Base-by-base conservation (phyloP, 2,888 invertebrate genomes). In the Nomada fabriciana region DNA sequence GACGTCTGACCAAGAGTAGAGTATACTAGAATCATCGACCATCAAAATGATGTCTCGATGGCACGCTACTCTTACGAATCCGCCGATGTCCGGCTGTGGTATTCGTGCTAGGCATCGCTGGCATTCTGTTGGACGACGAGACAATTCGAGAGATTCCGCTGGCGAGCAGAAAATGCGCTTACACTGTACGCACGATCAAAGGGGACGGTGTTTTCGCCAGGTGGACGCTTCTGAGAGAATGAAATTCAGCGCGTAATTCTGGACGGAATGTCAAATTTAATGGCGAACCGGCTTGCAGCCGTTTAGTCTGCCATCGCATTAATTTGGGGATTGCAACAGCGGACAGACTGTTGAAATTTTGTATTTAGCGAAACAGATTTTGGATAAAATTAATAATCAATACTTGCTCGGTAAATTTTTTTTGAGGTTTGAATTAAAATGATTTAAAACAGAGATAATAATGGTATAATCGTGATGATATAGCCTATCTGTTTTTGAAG, bases 51-150 rank as follows among this genome's bases (percentile, higher is more conserved):
- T 47, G 74, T 77, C 64, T 60, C 72, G 63, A 53, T 52, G 70
- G 53, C 36, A 64, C 68, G 57, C 29, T 69, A 84, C 89, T 86
- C 86, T 88, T 88, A 89, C 77, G 81, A 84, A 84, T 74, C 71
- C 59, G 52, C n/a, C 20, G 43, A 18, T 47, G 71, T 75, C 72
- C 64, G 52, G 59, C 50, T 25, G 50, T n/a, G 77, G 61, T 73
- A 85, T 79, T 65, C 68, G 52, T 18, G 57, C 11, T 43, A 42
- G 74, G 70, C 36, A 83, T 85, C 50, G 50, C 42, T 57, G 75
- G 79, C 50, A 82, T 76, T 78, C 55, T 69, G 70, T 61, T 75
- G 59, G 73, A 60, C 77, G 79, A 76, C 60, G 61, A 57, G 80
- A 77, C 78, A 88, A 88, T 88, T 82, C 81, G 64, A 65, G 55